These are phyloP conservation scores for Dusona sp. DNA, from an alignment of 2,888 invertebrate species.

Conservation along the genomic window DNA sequence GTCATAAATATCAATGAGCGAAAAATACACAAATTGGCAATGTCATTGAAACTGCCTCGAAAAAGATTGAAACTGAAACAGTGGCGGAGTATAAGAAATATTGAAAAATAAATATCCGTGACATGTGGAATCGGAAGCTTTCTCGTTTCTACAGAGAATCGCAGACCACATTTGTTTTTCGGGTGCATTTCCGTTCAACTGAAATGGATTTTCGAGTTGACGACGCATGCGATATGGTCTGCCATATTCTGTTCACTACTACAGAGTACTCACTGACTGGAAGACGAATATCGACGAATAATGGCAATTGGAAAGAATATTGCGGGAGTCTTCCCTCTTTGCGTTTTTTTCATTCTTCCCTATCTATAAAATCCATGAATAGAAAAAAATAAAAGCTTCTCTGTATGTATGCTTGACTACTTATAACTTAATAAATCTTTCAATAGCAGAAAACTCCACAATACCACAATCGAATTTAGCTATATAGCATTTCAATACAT, in stretches of 20 bases:
- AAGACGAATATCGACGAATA: slow-evolving; percentile 4
- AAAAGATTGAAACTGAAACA: neutral
- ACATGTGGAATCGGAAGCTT: neutral
- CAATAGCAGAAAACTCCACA: neutral
- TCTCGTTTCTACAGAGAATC: neutral
- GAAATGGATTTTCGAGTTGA: slow-evolving; percentile 19
- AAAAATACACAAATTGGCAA: neutral
- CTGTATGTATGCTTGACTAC: neutral
- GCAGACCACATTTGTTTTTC: neutral
- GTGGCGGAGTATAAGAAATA: neutral
- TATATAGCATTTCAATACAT: neutral
- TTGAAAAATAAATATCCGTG: neutral
- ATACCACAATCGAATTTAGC: neutral
- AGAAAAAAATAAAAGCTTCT: neutral
- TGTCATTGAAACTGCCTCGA: neutral
- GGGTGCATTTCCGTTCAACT: neutral
- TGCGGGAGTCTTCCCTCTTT: neutral
- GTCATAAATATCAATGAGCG: neutral
- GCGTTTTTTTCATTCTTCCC: neutral
- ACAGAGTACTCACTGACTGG: neutral
- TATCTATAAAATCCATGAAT: neutral
- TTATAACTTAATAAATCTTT: neutral
- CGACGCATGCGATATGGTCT: neutral
- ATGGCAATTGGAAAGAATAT: neutral
- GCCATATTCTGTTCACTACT: neutral